Base-by-base conservation (phyloP, 2,888 invertebrate genomes). In the Troilus luridus region DNA sequence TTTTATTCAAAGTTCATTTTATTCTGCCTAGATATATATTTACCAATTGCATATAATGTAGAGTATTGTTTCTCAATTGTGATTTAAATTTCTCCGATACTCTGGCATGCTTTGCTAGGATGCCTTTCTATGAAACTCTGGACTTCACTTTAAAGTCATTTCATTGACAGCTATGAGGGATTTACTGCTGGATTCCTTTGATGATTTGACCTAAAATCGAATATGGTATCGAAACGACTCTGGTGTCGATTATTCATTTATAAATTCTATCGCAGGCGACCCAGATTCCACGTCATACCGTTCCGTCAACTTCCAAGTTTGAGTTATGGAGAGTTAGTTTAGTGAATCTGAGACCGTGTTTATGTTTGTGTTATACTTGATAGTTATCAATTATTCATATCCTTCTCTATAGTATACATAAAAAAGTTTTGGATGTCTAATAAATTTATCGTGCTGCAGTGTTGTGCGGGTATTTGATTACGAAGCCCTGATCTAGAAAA, bases 191-290 rank as follows among this genome's bases (percentile, higher is more conserved):
- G 41, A 77, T 0, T 14, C 41, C 72, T 77, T 77, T 77, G 72
- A 77, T 17, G 72, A 77, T 77, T 77, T 77, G 72, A 77, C 72
- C 72, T 77, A 27, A 77, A 77, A 77, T 77, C 72, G 17, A 77
- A 77, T 77, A 77, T 77, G 72, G 67, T 12, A 67, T 77, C 27
- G 14, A 41, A 27, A 77, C 72, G 27, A 7, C 72, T 41, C 59
- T 8, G 41, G 27, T 19, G 72, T 77, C 72, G 72, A 77, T 77
- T 77, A 5, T 77, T 77, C 72, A 77, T 77, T 77, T 77, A 77
- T 77, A 77, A 77, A 77, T 41, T 77, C 72, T 77, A 41, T 77
- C 41, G 41, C 0, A 12, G 67, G 12, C 17, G 41, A 77, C 72
- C 72, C 72, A 77, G 27, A 41, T 77, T 8, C 7, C 11, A 10